Conservation (phyloP, 2,113 vertebrate species). For the Ictalurus punctatus region DNA sequence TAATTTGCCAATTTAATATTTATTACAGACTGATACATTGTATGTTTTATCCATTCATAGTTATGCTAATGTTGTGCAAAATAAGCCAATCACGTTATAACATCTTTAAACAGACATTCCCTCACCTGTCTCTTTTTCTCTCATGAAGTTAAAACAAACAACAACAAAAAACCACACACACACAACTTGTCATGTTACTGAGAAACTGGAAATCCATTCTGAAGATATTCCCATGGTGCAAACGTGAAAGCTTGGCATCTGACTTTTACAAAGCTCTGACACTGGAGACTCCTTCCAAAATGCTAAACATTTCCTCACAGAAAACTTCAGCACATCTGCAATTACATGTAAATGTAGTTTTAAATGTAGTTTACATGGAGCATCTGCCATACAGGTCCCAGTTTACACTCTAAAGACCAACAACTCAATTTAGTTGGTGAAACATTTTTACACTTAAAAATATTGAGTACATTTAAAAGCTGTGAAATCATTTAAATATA, state of each 20-base stretch:
- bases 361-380: too few relatives aligned
- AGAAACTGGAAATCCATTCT: neutral
- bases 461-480: too few relatives aligned
- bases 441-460: too few relatives aligned
- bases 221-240: neutral
- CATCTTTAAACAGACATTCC: neutral
- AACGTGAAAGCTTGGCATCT: neutral
- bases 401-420: neutral
- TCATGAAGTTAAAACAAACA: neutral
- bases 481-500: too few relatives aligned
- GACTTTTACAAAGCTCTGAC: neutral
- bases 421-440: too few relatives aligned
- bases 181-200: neutral
- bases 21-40: neutral
- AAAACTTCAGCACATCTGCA: neutral
- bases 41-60: neutral
- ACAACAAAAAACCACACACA: neutral
- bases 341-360: neutral
- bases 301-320: neutral
- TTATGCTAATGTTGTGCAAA: neutral
- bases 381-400: neutral
- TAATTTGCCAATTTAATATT: neutral
- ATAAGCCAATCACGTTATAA: neutral
- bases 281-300: neutral
- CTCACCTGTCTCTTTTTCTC: neutral